These are phyloP conservation scores for Luidia sarsii DNA, from an alignment of 53 echinoderm and acorn worm genomes.

Conservation along the genomic window DNA sequence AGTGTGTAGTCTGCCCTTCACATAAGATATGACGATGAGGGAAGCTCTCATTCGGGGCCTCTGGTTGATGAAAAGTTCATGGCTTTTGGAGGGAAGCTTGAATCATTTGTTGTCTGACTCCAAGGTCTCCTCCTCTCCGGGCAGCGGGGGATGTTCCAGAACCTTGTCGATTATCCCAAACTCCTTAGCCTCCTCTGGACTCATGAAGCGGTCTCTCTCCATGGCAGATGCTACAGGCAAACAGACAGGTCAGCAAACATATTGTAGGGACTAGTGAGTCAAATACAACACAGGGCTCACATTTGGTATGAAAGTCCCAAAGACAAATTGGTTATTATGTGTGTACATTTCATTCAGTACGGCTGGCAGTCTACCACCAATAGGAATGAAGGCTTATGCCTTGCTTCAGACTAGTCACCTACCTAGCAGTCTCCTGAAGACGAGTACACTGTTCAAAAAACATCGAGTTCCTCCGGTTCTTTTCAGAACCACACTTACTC, in stretches of 20 bases:
- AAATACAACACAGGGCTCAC: not conserved
- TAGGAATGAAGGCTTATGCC: too few species aligned
- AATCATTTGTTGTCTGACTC: conserved; percentile 31
- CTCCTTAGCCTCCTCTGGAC: conserved; percentile 81
- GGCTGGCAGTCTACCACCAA: too few species aligned
- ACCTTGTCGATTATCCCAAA: conserved; percentile 98
- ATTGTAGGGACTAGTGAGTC: not conserved
- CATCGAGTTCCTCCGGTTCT: too few species aligned
- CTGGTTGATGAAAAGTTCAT: not conserved
- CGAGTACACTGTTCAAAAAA: too few species aligned
- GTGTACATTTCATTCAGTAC: too few species aligned
- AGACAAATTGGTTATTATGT: too few species aligned
- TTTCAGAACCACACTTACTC: too few species aligned
- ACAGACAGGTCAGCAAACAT: not conserved
- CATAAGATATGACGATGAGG: too few species aligned
- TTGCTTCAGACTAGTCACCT: too few species aligned
- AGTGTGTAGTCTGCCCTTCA: too few species aligned
- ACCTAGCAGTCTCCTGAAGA: too few species aligned
- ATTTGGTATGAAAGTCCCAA: conserved; percentile 8
- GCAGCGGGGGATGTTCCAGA: conserved; percentile 87
- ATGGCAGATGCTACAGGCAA: conserved; percentile 64
- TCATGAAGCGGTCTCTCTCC: conserved; percentile 98
- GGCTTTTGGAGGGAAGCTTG: not conserved
- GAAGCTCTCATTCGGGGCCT: too few species aligned
- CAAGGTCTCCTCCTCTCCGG: conserved; percentile 34